Base-by-base conservation (phyloP, 2,888 invertebrate species). In the Erebia palarica region DNA sequence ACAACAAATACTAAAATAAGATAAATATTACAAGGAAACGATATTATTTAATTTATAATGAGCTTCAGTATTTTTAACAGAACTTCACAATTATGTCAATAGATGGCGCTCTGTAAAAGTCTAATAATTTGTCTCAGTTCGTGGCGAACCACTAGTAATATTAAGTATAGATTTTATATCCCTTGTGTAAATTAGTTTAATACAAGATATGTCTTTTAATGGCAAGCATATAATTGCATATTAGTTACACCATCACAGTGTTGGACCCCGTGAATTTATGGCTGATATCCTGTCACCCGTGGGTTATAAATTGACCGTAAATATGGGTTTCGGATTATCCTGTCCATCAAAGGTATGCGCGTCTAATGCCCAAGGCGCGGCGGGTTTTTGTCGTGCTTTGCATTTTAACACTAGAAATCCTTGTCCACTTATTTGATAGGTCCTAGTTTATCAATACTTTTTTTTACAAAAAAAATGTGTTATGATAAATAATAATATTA, bases 261-360 rank as follows among this genome's bases (percentile, higher is more conserved):
- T 70, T 73, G 55, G 63, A 64, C 63, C 67, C 65, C 70, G 61
- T 73, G 69, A 69, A 69, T 73, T 73, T 68, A 68, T 59, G 47
- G 69, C 61, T 73, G 73, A 70, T 73, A 73, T 59, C 63, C 71
- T 75, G 75, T 75, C 75, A 75, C 75, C 75, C 75, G 73, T 68
- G 60, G 69, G 73, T 75, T 75, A 75, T 75, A 75, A 75, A 75
- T 75, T 70, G 73, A 70, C 71, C 72, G 67, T 75, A 75, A 75
- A 69, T 75, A 75, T 70, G 73, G 73, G 71, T 71, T 74, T 36
- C 67, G 67, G 69, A 72, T 75, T 75, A 75, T 75, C 73, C 75
- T 70, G 73, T 68, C 74, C 44, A 71, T 75, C 75, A 73, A 70
- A 75, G 68, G 69, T 75, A 73, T 72, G 73, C 72, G 67, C 49